Conservation (phyloP, 1,140 invertebrate species). For the Anastatus disparis region DNA sequence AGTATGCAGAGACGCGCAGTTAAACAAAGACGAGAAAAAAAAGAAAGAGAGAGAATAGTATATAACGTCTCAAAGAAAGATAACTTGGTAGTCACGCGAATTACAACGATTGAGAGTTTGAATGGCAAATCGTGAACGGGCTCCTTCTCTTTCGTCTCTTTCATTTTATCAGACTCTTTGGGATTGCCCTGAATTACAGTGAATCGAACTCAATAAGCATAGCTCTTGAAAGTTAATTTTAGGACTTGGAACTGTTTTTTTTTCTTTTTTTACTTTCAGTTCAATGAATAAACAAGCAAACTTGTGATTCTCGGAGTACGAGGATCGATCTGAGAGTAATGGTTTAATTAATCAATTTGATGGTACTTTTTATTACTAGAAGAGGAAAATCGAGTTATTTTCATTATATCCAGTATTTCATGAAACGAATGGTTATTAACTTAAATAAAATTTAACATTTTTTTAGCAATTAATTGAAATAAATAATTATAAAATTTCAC, state of each 20-base stretch:
- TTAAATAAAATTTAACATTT: too few species aligned
- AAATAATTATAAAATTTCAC: too few species aligned
- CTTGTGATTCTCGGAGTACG: constrained; percentile 8
- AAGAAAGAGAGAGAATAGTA: background rate
- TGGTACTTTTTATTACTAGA: too few species aligned
- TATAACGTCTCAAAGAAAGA: background rate
- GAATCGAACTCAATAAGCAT: background rate
- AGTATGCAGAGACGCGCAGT: background rate
- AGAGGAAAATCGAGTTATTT: too few species aligned
- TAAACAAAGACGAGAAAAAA: too few species aligned
- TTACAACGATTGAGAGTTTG: constrained; percentile 19
- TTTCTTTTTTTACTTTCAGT: too few species aligned
- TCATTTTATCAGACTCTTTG: background rate
- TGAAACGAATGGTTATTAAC: too few species aligned
- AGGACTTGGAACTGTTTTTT: background rate
- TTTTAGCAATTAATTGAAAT: too few species aligned
- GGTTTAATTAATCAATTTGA: background rate
- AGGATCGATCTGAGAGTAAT: background rate
- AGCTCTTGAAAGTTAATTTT: constrained; percentile 19
- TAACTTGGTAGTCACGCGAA: constrained; percentile 25
- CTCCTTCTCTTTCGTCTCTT: background rate
- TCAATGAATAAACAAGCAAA: constrained; percentile 14
- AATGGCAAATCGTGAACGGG: constrained; percentile 11
- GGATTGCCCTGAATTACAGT: constrained; percentile 10
- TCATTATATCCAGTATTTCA: too few species aligned